Base-by-base conservation (phyloP, 2,113 vertebrate species). In the Desmodus rotundus region DNA sequence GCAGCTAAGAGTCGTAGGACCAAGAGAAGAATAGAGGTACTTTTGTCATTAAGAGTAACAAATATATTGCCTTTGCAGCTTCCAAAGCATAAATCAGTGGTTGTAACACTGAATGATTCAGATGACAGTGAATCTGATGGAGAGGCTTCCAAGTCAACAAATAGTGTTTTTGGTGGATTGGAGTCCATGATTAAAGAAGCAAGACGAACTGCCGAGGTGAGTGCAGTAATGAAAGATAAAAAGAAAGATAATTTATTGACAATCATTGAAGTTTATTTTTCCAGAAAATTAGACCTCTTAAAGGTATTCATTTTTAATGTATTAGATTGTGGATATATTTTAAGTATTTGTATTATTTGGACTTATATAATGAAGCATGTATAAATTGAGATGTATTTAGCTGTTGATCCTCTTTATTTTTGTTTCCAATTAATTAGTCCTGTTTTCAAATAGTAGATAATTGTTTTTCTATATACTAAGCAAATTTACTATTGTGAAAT, bases 141-240 rank as follows among this genome's bases (percentile, higher is more conserved):
- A 93, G 99, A 99, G 15, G 93, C 98, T 5, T 97, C 98, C 96
- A 98, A 98, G 93, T 98, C 99, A 26, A 95, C 98, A 0, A 98
- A 98, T 73, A 97, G 97, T 38, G 99, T 99, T 43, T 99, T 99
- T 84, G 99, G 99, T 96, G 99, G 99, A 38, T 98, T 99, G 94
- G 99, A 99, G 98, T 99, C 99, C 83, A 99, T 99, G 99, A 99
- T 99, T 97, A 99, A 99, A 98, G 99, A 99, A 98, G 99, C 99
- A 93, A 98, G 99, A 85, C 98, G 99, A 97, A 99, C 99, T 2
- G 99, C 99, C 41, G 99, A 99, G 99, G 99, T 99, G 97, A 96
- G 90, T n/a, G 0, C 4, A 50, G 3, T 67, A 31, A 54, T 28
- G 16, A 91, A 88, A 96, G 58, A 36, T 80, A 20, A 65, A 65